Evolutionary conservation across 2,888 invertebrate species (phyloP), one percentile per base, ranked within the genome.

Genomic region (Oligia latruncula): DNA sequence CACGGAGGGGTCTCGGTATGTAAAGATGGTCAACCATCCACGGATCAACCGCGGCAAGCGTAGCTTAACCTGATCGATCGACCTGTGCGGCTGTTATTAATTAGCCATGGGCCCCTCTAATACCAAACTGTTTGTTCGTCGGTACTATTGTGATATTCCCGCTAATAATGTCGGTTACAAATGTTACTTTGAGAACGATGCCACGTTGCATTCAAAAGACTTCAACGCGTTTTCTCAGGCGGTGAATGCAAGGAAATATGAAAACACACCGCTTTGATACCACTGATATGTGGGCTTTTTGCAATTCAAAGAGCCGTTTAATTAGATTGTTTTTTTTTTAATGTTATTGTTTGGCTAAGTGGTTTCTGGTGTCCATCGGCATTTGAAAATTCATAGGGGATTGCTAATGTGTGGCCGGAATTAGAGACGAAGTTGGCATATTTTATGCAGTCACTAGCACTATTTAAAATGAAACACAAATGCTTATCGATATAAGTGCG

Each of bases 211-310:
- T 89, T 88, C 84, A 90, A 92, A 92, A 92, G 91, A 92, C 84
- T 83, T 91, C 89, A 91, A 92, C 91, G 92, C 85, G 88, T 87
- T 82, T 85, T 88, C 89, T 84, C 89, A 89, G 64, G 78, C 71
- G 43, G 46, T 78, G 80, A 85, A 84, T 87, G 81, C 71, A 71
- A 83, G 81, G 82, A 88, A 86, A 80, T 78, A 78, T 75, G 75
- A 82, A 88, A 80, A 81, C 65, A 80, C 64, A 73, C 58, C 13
- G 49, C 13, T 62, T 55, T 78, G 73, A 74, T 76, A 62, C 40
- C 15, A 52, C 40, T 55, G 83, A 76, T 79, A 77, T 60, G 40
- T 60, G 20, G 20, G 23, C 40, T 73, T 65, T 62, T 78, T 78
- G 67, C 52, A 74, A 74, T 46, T 52, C 68, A 62, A 62, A 68